A percentile compares a stretch with the other conserved stretches of the same genome.
Conservation (phyloP, 30 jellyfish, hydroid and myxozoan genomes). For the Aurelia sp. region DNA sequence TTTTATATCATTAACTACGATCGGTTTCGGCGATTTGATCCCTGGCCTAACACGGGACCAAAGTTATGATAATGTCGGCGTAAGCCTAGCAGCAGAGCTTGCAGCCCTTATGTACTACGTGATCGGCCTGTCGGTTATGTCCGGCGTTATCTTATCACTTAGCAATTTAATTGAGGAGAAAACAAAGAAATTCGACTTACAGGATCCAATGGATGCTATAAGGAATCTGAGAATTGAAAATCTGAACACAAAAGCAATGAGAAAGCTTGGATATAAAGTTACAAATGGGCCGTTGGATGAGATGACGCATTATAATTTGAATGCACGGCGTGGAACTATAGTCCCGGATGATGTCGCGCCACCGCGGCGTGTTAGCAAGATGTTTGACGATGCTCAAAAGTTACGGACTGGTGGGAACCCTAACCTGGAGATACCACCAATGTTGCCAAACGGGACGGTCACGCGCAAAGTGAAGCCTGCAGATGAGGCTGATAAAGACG, state of each 20-base stretch:
- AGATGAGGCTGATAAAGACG: slow-evolving; percentile 33
- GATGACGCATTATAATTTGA: slow-evolving; percentile 61
- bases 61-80: slow-evolving; percentile 28
- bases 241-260: slow-evolving; percentile 84
- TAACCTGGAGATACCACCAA: slow-evolving; percentile 36
- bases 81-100: slow-evolving; percentile 66
- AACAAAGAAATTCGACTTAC: slow-evolving; percentile 83
- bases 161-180: slow-evolving; percentile 83
- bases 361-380: slow-evolving; percentile 44
- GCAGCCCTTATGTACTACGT: slow-evolving; percentile 83
- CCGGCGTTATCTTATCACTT: slow-evolving; percentile 85
- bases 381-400: slow-evolving; percentile 58
- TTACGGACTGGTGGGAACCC: slow-evolving; percentile 7
- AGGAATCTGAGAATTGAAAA: slow-evolving; percentile 80
- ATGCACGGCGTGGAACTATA: slow-evolving; percentile 86
- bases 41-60: slow-evolving; percentile 68
- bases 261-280: slow-evolving; percentile 83
- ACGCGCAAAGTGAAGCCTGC: slow-evolving; percentile 38
- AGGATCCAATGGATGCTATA: slow-evolving; percentile 93
- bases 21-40: slow-evolving; percentile 88
- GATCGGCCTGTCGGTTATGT: slow-evolving; percentile 89
- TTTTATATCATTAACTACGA: slow-evolving; percentile 82
- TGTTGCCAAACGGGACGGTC: slow-evolving; percentile 64
- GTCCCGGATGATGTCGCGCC: slow-evolving; percentile 77
- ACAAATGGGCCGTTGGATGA: slow-evolving; percentile 78